Evolutionary conservation across 2,113 vertebrate genomes (phyloP).

Genomic region (Dendropsophus ebraccatus): DNA sequence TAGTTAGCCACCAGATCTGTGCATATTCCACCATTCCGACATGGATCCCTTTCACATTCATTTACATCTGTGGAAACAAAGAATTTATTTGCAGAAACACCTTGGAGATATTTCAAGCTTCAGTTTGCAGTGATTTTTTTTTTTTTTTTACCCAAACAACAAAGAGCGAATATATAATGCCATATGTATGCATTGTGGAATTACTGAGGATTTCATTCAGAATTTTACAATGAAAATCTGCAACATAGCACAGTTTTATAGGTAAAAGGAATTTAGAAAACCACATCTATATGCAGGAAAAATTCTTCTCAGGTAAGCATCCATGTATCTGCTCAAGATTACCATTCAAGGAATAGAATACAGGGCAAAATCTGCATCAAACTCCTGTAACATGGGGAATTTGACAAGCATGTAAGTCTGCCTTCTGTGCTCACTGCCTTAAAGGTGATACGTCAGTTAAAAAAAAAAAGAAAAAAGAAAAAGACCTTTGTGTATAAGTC

Average conservation of each 20-base stretch:
- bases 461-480: too few species aligned
- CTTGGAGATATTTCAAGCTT: background rate
- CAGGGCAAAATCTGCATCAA: background rate
- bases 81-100: background rate
- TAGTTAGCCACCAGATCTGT: slow-evolving; percentile 96
- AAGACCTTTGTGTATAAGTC: too few species aligned
- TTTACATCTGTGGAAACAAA: slow-evolving; percentile 85
- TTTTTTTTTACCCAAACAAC: too few species aligned
- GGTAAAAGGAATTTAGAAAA: background rate
- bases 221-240: background rate
- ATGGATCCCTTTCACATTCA: slow-evolving; percentile 93
- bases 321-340: background rate
- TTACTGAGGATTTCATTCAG: background rate
- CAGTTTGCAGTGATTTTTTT: too few species aligned
- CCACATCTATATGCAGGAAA: background rate
- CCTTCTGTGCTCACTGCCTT: background rate
- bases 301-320: background rate
- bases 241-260: background rate
- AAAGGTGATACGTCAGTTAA: too few species aligned
- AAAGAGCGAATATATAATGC: too few species aligned
- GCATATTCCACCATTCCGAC: slow-evolving; percentile 94
- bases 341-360: background rate
- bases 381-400: background rate
- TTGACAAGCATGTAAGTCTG: background rate
- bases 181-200: too few species aligned